Evolutionary conservation across 2,888 invertebrate species (phyloP).

Genomic region (Macrostomum cliftonense): DNA sequence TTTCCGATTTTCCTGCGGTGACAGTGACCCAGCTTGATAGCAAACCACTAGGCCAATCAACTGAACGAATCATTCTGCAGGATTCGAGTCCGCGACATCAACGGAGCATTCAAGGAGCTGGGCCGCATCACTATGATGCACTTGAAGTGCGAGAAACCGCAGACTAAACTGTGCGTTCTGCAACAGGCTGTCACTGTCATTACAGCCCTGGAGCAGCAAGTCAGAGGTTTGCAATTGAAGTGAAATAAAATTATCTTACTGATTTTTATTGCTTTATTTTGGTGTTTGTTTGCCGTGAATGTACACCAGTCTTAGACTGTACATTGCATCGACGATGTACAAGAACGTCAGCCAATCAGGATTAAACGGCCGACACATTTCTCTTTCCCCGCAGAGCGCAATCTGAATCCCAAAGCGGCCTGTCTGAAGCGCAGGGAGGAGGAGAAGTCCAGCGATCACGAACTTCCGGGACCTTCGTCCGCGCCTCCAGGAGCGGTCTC

Average conservation of each 20-base stretch:
- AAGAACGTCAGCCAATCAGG: no score
- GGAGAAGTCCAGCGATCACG: conserved; percentile 20
- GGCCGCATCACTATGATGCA: conserved; percentile 96
- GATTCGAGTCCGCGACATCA: conserved; percentile 93
- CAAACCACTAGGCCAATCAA: no score
- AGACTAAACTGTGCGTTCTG: conserved; percentile 88
- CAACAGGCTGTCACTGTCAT: conserved; percentile 98
- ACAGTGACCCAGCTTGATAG: no score
- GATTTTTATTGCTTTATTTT: no score
- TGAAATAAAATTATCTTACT: no score
- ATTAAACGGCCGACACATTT: no score
- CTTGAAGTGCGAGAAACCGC: conserved; percentile 83
- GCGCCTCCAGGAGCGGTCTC: no score
- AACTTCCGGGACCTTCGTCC: no score
- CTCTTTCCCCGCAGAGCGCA: conserved; percentile 48
- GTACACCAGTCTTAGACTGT: no score
- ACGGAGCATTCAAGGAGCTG: conserved; percentile 90
- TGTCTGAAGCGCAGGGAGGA: conserved; percentile 79
- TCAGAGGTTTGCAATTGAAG: conserved; percentile 54
- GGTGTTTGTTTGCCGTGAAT: no score
- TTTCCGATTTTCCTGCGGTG: no score
- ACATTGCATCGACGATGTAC: no score
- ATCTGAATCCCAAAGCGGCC: conserved; percentile 93
- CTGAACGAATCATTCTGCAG: conserved; percentile 39
- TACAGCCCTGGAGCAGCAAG: conserved; percentile 90